Evolutionary conservation across 2,113 vertebrate species (phyloP), one percentile per base, ranked within the genome.

Genomic region (Tyto alba): DNA sequence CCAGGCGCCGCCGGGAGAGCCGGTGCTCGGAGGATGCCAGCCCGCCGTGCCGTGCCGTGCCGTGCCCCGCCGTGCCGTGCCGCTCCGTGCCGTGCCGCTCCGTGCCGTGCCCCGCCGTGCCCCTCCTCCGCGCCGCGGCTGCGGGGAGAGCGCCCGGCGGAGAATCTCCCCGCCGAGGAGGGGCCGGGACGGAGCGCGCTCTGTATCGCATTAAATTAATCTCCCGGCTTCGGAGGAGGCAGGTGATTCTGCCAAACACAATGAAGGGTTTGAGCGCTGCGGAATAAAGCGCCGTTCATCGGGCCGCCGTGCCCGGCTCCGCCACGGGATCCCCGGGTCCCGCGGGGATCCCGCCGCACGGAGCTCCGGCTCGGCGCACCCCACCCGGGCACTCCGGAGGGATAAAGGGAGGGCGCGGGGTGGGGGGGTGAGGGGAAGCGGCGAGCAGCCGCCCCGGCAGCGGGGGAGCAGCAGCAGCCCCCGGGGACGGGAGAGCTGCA

Each of bases 191-290:
- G 75, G 88, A 84, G 68, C 40, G 73, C 55, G 32, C 40, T 81
- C 75, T 85, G 79, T 79, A 89, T 79, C 75, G 88, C 79, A 86
- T 92, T 89, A 94, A 88, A 85, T 90, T 89, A 94, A 84, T 85
- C 90, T 93, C 94, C 89, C 71, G 84, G 90, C 96, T 87, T 83
- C 80, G 69, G 88, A 81, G 90, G 90, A 94, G 96, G 91, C 97
- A 97, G 97, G 95, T 95, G 94, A 95, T 91, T 85, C 94, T 91
- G 96, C 95, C 95, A n/a, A 87, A 76, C 85, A 95, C 95, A 95
- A 95, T 92, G 96, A 82, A 57, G 94, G 93, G 86, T 76, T 80
- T 79, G 73, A 96, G 79, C 79, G 91, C 83, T 79, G 64, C 76
- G 68, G 71, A 87, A 95, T 95, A 96, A 91, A 84, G 89, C 78